Base-by-base conservation (phyloP, 2,888 invertebrate species). In the Perizoma affinitatum region DNA sequence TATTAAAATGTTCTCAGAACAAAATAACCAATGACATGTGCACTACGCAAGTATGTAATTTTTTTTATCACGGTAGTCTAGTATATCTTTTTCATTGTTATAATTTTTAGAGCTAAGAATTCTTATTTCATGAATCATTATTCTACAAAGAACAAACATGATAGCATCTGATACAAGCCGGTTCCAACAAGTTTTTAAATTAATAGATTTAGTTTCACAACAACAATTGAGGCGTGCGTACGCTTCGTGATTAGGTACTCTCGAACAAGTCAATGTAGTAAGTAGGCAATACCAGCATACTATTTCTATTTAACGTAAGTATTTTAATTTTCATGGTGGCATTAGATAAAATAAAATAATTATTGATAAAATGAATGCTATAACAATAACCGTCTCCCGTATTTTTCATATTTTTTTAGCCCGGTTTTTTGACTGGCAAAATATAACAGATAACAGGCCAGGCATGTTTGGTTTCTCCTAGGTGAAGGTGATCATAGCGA, bases 401-500 rank as follows among this genome's bases (percentile, higher is more conserved):
- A 36, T 36, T 36, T 5, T 36, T 5, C 6, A 5, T 36, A 5
- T 36, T 36, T 36, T 36, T 36, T 36, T 36, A 36, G 36, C 36
- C 36, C 6, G 6, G 6, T 36, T 36, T 5, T 36, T 36, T 36
- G 5, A 36, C 6, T 36, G 36, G n/a, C n/a, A n/a, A n/a, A n/a
- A n/a, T n/a, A 5, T 36, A 5, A 36, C 8, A 50, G 43, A 60
- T 55, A 60, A 60, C 10, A 55, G 46, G 36, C 36, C 22, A 68
- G 66, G 69, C 73, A 78, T 76, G 78, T 73, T 71, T 74, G 68
- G 73, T 78, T 79, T 76, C 75, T 81, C 86, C 89, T 90, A 91
- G 91, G 91, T 91, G 92, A 91, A 92, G 91, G 91, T 91, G 88
- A 91, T 88, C 82, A 77, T 72, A 74, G 78, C 75, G 72, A 67